These are phyloP conservation scores for Allophyes oxyacanthae DNA, from an alignment of 2,888 invertebrate genomes.

Conservation along the genomic window DNA sequence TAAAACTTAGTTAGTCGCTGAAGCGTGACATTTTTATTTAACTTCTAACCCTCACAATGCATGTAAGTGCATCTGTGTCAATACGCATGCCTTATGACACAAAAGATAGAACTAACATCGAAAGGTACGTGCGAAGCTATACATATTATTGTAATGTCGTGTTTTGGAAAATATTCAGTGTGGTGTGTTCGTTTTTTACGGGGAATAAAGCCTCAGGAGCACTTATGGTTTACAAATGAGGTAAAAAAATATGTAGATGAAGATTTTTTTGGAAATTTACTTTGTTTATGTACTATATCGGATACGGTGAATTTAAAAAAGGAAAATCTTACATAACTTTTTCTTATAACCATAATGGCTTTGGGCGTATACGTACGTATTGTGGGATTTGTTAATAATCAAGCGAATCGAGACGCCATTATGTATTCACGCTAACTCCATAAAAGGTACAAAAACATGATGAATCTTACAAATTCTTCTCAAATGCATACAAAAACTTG, in stretches of 20 bases:
- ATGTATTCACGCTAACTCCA: conserved; percentile 15
- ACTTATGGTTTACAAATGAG: not conserved
- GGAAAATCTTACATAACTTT: not conserved
- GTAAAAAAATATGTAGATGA: too few species aligned
- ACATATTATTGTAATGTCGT: conserved; percentile 10
- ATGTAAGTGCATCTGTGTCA: conserved; percentile 75
- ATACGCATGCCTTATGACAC: conserved; percentile 57
- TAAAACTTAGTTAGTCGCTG: conserved; percentile 54
- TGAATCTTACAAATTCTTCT: conserved; percentile 19
- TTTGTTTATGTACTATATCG: too few species aligned
- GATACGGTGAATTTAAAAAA: too few species aligned
- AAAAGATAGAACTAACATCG: conserved; percentile 32
- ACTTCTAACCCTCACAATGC: conserved; percentile 65
- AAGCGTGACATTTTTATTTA: conserved; percentile 77
- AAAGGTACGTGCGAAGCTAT: conserved; percentile 16
- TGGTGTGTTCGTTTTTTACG: not conserved
- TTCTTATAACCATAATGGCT: not conserved
- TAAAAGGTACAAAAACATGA: conserved; percentile 33
- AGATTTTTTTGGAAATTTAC: too few species aligned
- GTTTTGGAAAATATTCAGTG: conserved; percentile 11
- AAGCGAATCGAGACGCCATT: conserved; percentile 27
- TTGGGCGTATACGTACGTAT: not conserved
- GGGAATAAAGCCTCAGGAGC: not conserved
- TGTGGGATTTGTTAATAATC: conserved; percentile 1
- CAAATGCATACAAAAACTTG: too few species aligned